Base-by-base conservation (phyloP, 2,888 invertebrate species). In the Metacarcinus magister region DNA sequence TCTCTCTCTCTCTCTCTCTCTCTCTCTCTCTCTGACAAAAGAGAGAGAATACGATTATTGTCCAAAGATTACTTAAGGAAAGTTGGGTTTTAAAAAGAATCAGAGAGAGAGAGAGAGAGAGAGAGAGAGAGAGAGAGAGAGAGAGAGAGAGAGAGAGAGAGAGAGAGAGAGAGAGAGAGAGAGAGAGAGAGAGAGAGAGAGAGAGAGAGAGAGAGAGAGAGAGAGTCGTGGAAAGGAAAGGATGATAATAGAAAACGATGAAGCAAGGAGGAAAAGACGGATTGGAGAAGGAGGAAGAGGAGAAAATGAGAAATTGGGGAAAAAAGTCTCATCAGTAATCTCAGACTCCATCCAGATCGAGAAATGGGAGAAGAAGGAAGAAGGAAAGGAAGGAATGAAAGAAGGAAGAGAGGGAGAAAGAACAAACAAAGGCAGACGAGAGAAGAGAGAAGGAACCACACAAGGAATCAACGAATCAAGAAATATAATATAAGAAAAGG, bases 71-170 rank as follows among this genome's bases (percentile, higher is more conserved):
- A 19, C 60, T 60, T 10, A 19, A 7, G 23, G 60, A 23, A 60
- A 60, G 60, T 60, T 16, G 16, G 23, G 60, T 60, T 60, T 60
- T 60, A 13, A 5, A 46, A 19, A 23, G 60, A 23, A 19, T 13
- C 10, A 60, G 60, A 60, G 60, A 23, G 60, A 60, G 60, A 60
- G 60, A 60, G 60, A 60, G 67, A 67, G 67, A 67, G 67, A 67
- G 23, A 67, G n/a, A n/a, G 67, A n/a, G 67, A 67, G 67, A 67
- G n/a, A 67, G 67, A n/a, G 67, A 67, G n/a, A 67, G 23, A n/a
- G 67, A n/a, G 67, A 67, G 67, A 67, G n/a, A 67, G 67, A n/a
- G 67, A 67, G n/a, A 67, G 67, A n/a, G n/a, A n/a, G 67, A 67
- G n/a, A 67, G 67, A n/a, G 67, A 67, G 67, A 67, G n/a, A 67